Percentiles rank a stretch among this genome's conserved stretches.
These are phyloP conservation scores for Apeltes quadracus DNA, from an alignment of 2,113 vertebrate species.

Conservation along the genomic window DNA sequence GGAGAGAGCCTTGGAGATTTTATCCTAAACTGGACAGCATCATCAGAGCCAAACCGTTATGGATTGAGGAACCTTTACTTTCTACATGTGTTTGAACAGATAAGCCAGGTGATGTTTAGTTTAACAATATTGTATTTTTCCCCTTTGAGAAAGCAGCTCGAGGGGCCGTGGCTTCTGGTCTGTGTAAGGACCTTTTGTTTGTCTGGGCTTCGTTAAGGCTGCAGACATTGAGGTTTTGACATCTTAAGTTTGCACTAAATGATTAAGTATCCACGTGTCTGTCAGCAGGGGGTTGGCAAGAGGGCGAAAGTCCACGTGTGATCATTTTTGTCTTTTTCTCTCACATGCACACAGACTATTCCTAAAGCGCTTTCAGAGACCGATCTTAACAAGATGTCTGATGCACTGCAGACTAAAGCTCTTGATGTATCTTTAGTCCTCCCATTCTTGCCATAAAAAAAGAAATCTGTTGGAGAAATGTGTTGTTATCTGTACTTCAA, in stretches of 20 bases:
- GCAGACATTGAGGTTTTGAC: slow-evolving; percentile 29
- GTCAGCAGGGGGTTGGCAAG: slow-evolving; percentile 12
- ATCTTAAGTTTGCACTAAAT: slow-evolving; percentile 48
- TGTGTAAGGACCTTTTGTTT: slow-evolving; percentile 2
- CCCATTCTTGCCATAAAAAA: background rate
- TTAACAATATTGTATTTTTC: background rate
- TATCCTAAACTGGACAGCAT: slow-evolving; percentile 41
- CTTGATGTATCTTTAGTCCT: slow-evolving; percentile 6
- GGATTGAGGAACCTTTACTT: slow-evolving; percentile 1
- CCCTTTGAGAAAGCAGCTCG: background rate
- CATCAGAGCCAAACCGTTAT: slow-evolving; percentile 8
- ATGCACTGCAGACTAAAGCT: slow-evolving; percentile 4
- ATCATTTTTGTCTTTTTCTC: slow-evolving; percentile 12
- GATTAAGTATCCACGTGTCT: slow-evolving; percentile 56
- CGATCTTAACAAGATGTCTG: slow-evolving; percentile 20
- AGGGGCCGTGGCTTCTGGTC: background rate
- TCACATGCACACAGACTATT: slow-evolving; percentile 10
- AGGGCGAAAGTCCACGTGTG: slow-evolving; percentile 33
- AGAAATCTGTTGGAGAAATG: background rate
- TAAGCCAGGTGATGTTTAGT: slow-evolving; percentile 11
- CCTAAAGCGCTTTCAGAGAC: slow-evolving; percentile 29
- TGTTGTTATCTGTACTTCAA: slow-evolving; percentile 1
- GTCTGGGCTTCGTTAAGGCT: slow-evolving; percentile 25
- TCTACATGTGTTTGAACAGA: slow-evolving; percentile 17
- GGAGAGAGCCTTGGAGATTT: slow-evolving; percentile 30